Conservation (phyloP, 2,113 vertebrate species). For the Physeter macrocephalus region DNA sequence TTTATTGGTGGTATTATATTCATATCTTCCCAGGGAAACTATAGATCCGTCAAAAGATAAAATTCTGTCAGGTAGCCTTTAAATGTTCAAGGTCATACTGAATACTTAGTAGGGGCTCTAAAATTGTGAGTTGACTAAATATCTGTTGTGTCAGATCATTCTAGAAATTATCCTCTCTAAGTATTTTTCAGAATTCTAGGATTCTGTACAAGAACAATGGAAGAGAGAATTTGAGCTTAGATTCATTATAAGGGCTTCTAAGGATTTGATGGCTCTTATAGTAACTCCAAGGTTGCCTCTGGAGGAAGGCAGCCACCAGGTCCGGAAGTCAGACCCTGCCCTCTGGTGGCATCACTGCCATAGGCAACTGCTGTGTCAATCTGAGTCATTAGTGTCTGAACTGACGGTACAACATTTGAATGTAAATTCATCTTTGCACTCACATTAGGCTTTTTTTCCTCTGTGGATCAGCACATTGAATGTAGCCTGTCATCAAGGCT, state of each 20-base stretch:
- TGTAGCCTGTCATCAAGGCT: neutral
- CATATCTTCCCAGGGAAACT: neutral
- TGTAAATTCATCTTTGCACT: neutral
- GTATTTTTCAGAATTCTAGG: neutral
- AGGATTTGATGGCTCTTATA: neutral
- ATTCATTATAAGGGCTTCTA: neutral
- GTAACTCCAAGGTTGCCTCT: neutral
- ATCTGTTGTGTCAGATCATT: neutral
- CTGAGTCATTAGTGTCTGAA: neutral
- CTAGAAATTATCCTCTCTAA: neutral
- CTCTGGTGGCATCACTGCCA: slow-evolving; percentile 38
- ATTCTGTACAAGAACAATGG: neutral
- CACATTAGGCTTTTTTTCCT: neutral
- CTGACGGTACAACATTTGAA: neutral
- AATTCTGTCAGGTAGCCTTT: neutral
- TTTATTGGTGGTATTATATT: neutral
- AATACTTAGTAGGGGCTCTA: neutral
- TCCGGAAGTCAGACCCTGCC: slow-evolving; percentile 49
- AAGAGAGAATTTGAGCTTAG: neutral
- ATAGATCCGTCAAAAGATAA: neutral
- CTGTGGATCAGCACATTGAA: neutral
- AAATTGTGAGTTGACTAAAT: neutral
- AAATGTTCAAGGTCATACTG: neutral
- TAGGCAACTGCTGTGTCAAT: neutral
- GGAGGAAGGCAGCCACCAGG: neutral